Evolutionary conservation across 2,888 invertebrate species (phyloP).

Genomic region (Alentia gelatinosa): DNA sequence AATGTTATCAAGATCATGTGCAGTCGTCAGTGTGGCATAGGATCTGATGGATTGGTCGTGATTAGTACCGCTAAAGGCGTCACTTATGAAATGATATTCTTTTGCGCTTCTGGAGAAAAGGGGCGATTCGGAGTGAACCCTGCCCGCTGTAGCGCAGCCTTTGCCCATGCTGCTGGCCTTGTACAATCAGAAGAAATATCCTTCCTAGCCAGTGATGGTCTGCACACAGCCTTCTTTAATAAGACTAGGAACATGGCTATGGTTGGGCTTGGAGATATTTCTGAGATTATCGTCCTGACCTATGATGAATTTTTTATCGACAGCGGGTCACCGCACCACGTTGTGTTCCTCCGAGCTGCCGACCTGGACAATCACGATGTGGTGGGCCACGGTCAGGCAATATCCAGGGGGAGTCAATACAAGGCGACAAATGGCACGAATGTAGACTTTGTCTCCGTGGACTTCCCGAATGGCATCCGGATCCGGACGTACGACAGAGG

Average conservation of each 20-base stretch:
- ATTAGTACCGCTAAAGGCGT: neutral
- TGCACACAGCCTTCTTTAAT: neutral
- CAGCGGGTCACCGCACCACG: constrained; percentile 68
- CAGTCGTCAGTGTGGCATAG: constrained; percentile 65
- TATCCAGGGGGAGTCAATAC: constrained; percentile 54
- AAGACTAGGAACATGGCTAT: neutral
- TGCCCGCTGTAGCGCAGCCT: constrained; percentile 64
- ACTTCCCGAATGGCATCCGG: neutral
- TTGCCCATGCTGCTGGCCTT: constrained; percentile 61
- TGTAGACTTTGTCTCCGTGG: constrained; percentile 64
- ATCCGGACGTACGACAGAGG: constrained; percentile 69
- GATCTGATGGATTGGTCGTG: constrained; percentile 65
- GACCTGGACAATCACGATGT: constrained; percentile 60
- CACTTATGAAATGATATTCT: constrained; percentile 63
- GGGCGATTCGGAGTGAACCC: constrained; percentile 69
- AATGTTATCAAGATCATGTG: constrained; percentile 60
- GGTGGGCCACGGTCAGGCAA: constrained; percentile 53
- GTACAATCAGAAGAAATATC: constrained; percentile 21
- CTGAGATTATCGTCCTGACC: neutral
- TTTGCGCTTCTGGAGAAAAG: constrained; percentile 64
- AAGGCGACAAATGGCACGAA: constrained; percentile 62
- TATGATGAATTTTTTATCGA: constrained; percentile 63
- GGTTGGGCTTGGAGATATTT: constrained; percentile 9
- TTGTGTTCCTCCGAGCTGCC: constrained; percentile 62
- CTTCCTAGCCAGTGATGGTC: constrained; percentile 39